Evolutionary conservation across 2,888 invertebrate genomes (phyloP).

Genomic region (Hymenopus coronatus): DNA sequence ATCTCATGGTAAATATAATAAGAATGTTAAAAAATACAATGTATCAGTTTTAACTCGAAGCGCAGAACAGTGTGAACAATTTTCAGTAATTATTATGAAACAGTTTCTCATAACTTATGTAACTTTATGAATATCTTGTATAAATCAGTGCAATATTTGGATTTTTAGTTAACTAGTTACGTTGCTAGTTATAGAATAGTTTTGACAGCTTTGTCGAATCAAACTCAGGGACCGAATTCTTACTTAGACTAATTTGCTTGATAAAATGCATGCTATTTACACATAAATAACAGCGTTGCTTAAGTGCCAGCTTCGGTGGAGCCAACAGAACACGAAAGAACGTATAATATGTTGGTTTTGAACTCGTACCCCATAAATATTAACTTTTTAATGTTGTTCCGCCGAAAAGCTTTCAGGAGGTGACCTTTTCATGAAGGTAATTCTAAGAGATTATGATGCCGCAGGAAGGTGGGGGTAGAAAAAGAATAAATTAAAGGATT

Average conservation of each 20-base stretch:
- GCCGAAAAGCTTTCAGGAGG: not conserved
- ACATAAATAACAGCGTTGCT: not conserved
- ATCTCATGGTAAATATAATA: no score
- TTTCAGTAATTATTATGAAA: no score
- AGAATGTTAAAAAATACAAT: no score
- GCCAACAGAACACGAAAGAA: not conserved
- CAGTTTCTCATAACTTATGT: no score
- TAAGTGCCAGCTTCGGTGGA: not conserved
- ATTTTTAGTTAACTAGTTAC: no score
- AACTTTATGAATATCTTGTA: no score
- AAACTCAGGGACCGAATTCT: no score
- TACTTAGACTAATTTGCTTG: not conserved
- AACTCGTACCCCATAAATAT: not conserved
- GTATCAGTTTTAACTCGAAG: no score
- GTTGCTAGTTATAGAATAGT: no score
- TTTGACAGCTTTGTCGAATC: no score
- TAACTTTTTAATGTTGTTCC: not conserved
- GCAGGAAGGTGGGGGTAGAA: not conserved
- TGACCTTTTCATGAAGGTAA: not conserved
- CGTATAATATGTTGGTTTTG: not conserved
- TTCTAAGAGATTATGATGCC: not conserved
- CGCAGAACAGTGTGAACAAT: no score
- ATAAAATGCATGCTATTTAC: not conserved
- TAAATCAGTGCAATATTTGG: no score
- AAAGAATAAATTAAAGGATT: not conserved